Percentiles rank a stretch among this genome's conserved stretches.
phyloP scores from a whole-genome alignment of 2,113 vertebrate genomes.

The Atlantisia rogersi region DNA sequence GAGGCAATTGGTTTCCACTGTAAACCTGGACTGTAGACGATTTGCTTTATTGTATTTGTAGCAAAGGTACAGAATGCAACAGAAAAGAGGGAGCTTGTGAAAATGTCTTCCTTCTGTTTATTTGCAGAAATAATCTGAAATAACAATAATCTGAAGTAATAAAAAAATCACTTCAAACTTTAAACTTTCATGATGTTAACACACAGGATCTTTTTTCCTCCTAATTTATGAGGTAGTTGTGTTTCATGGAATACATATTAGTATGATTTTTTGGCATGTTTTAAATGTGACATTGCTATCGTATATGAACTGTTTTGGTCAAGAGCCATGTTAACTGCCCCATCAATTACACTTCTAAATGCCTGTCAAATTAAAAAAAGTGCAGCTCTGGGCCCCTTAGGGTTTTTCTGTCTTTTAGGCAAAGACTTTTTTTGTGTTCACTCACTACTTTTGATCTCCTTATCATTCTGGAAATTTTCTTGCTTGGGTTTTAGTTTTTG shows the following conservation, averaged over 20 bases:
- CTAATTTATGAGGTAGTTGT: not conserved
- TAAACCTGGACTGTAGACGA: not conserved
- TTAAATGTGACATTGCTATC: constrained; percentile 19
- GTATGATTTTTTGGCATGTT: constrained; percentile 26
- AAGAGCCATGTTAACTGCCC: constrained; percentile 51
- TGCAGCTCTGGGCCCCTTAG: constrained; percentile 24
- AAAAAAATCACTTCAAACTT: not conserved
- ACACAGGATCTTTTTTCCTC: not conserved
- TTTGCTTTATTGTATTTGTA: not conserved
- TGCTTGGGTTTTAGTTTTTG: not conserved
- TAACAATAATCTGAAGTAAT: not conserved
- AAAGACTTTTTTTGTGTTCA: constrained; percentile 36
- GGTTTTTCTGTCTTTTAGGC: constrained; percentile 31
- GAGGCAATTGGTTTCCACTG: constrained; percentile 35
- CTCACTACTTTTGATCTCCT: constrained; percentile 36
- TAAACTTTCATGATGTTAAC: not conserved
- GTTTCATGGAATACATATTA: not conserved
- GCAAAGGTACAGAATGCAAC: not conserved
- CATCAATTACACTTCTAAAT: constrained; percentile 69
- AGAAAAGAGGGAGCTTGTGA: not conserved
- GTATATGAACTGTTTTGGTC: constrained; percentile 54
- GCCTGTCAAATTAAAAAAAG: constrained; percentile 61
- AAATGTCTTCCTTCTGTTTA: not conserved
- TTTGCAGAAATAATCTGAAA: not conserved
- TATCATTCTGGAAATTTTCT: constrained; percentile 20